Conservation (phyloP, 2,888 invertebrate species). For the Lysandra coridon region DNA sequence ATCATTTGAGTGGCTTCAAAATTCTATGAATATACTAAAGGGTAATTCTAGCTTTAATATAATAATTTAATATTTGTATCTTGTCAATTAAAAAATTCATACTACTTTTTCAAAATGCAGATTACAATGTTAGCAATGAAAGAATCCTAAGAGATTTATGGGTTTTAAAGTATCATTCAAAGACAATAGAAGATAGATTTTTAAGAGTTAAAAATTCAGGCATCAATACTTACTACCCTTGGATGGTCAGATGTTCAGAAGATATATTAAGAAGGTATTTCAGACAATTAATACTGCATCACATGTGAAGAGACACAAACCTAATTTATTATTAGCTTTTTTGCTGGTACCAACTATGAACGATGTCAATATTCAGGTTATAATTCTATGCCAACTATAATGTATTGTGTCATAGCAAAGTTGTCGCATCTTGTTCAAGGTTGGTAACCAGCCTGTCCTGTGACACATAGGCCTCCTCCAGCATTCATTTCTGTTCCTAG, state of each 20-base stretch:
- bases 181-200: conserved; percentile 75
- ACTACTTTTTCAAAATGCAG: conserved; percentile 46
- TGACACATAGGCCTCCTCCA: too few species aligned
- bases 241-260: conserved; percentile 84
- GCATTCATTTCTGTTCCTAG: too few species aligned
- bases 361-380: too few species aligned
- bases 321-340: not conserved
- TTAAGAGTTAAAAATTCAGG: conserved; percentile 72
- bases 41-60: conserved; percentile 48
- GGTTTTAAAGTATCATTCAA: conserved; percentile 82
- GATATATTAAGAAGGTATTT: conserved; percentile 76
- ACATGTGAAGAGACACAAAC: not conserved
- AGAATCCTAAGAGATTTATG: conserved; percentile 82
- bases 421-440: too few species aligned
- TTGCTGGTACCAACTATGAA: too few species aligned
- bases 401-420: too few species aligned
- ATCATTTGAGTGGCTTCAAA: conserved; percentile 77
- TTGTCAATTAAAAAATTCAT: not conserved
- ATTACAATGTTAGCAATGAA: conserved; percentile 75
- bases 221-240: conserved; percentile 78
- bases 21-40: conserved; percentile 73
- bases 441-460: too few species aligned
- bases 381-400: too few species aligned
- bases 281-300: not conserved
- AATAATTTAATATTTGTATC: not conserved